Evolutionary conservation across 2,113 vertebrate genomes (phyloP).

Genomic region (Malurus cyaneus): DNA sequence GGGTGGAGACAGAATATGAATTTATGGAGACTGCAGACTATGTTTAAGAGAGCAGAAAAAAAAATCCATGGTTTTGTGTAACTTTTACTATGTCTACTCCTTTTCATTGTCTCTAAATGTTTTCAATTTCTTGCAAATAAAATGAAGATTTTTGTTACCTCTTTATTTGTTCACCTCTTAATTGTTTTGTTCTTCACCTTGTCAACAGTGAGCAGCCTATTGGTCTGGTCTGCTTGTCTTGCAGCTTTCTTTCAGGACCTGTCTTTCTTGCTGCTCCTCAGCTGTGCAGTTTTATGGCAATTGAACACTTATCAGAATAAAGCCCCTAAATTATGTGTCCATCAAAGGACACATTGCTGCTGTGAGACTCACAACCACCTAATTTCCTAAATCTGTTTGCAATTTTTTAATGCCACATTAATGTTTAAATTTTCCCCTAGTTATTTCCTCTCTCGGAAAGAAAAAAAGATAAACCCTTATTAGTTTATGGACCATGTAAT

Average conservation of each 20-base stretch:
- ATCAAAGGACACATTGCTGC: background rate
- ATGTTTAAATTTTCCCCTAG: background rate
- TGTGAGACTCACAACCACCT: background rate
- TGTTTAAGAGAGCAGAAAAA: background rate
- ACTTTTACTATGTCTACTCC: background rate
- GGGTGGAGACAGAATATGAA: background rate
- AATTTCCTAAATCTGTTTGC: background rate
- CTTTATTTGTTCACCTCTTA: background rate
- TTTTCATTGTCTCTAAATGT: background rate
- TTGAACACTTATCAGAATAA: background rate
- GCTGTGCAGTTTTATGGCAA: background rate
- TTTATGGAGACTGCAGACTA: background rate
- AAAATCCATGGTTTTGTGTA: background rate
- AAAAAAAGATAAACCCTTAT: slow-evolving; percentile 19
- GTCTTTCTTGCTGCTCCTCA: background rate
- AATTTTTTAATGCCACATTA: background rate
- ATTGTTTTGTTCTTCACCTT: background rate
- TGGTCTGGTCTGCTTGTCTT: background rate
- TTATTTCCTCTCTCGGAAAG: slow-evolving; percentile 1
- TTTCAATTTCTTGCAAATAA: background rate
- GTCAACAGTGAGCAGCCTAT: background rate
- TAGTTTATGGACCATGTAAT: slow-evolving; percentile 22
- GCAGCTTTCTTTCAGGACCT: background rate
- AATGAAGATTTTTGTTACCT: background rate
- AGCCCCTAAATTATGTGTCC: background rate